phyloP scores from a whole-genome alignment of 2,888 invertebrate genomes.

The Cataglyphis cursor region DNA sequence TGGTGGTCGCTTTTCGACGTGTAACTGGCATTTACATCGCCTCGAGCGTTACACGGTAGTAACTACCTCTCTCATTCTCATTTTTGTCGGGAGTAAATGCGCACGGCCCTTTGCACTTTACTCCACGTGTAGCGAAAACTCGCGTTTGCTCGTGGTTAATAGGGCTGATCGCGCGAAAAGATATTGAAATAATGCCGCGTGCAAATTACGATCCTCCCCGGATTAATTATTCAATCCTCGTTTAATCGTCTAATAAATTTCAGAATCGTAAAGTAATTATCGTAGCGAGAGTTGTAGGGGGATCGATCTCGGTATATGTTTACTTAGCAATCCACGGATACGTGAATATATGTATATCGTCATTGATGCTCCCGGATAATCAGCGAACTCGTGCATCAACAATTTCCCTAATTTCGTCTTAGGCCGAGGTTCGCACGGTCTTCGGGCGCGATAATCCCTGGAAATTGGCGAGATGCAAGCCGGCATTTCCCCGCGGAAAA shows the following conservation, averaged over 20 bases:
- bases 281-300: background rate
- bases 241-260: background rate
- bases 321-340: background rate
- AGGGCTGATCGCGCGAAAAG: background rate
- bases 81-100: constrained; percentile 19
- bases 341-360: constrained; percentile 24
- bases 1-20: constrained; percentile 26
- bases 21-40: constrained; percentile 48
- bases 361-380: constrained; percentile 17
- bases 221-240: background rate
- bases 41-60: background rate
- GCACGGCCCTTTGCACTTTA: background rate
- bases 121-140: background rate
- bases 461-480: constrained; percentile 83
- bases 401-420: constrained; percentile 64
- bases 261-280: background rate
- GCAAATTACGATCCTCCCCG: constrained; percentile 10
- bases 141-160: constrained; percentile 14
- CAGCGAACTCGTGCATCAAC: constrained; percentile 54
- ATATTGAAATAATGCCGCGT: constrained; percentile 5
- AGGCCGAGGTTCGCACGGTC: constrained; percentile 74
- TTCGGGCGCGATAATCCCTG: constrained; percentile 82
- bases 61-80: constrained; percentile 38
- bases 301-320: background rate
- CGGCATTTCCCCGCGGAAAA: constrained; percentile 68